phyloP scores from a whole-genome alignment of 37 sponge, comb jelly and placozoan species.

The Crambe crambe region DNA sequence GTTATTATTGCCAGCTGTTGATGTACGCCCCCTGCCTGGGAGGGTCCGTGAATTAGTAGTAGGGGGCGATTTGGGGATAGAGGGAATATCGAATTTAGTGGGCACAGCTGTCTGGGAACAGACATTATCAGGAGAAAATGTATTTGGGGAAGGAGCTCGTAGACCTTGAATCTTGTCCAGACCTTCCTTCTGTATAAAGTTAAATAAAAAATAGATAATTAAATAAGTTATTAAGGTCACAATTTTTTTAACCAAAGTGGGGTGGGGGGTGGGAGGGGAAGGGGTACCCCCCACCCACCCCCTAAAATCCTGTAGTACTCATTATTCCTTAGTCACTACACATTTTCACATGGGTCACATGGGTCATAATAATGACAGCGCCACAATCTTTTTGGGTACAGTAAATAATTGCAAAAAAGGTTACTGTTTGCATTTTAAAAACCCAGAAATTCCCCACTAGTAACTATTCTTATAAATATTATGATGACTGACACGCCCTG shows the following conservation, averaged over 20 bases:
- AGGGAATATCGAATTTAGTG: background rate
- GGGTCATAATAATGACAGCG: no score
- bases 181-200: conserved; percentile 1
- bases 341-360: no score
- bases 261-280: background rate
- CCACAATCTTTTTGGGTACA: no score
- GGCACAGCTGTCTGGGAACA: background rate
- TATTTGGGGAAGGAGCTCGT: background rate
- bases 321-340: no score
- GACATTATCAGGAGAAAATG: conserved; percentile 6
- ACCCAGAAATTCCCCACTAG: no score
- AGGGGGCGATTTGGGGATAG: background rate
- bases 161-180: background rate
- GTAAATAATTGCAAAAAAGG: no score
- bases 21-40: background rate
- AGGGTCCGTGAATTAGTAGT: background rate
- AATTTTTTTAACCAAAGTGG: background rate
- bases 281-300: no score
- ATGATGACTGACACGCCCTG: no score
- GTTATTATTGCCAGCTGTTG: background rate
- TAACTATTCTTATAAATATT: no score
- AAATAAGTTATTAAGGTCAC: background rate
- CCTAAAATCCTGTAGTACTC: no score
- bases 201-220: background rate
- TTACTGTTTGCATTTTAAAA: no score